phyloP scores from a whole-genome alignment of 2,888 invertebrate species.

The Microctonus hyperodae region DNA sequence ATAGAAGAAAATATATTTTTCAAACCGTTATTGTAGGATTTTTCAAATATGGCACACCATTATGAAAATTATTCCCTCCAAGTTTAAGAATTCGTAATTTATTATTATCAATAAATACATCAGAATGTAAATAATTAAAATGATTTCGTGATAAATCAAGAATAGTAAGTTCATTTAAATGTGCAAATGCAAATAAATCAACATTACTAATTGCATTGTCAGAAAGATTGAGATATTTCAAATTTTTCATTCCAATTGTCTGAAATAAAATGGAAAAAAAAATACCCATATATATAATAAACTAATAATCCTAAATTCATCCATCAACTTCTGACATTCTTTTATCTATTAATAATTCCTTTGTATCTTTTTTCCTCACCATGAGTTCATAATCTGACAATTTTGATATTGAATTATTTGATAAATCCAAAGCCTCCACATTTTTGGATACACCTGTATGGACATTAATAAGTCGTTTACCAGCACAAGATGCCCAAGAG shows the following conservation, averaged over 20 bases:
- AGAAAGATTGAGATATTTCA: constrained; percentile 61
- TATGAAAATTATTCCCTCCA: constrained; percentile 56
- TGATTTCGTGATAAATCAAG: constrained; percentile 64
- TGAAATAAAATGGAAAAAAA: constrained; percentile 37
- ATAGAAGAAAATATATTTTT: background rate
- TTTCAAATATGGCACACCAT: constrained; percentile 49
- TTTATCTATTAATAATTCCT: background rate
- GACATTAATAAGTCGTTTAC: constrained; percentile 52
- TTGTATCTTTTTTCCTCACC: constrained; percentile 41
- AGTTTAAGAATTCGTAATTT: constrained; percentile 54
- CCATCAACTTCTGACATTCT: background rate
- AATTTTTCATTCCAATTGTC: constrained; percentile 53
- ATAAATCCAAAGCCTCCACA: constrained; percentile 57
- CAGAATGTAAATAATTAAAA: constrained; percentile 59
- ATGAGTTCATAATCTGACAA: constrained; percentile 50
- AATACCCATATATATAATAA: too few relatives aligned
- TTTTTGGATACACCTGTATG: constrained; percentile 48
- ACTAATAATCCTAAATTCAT: too few relatives aligned
- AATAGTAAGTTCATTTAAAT: constrained; percentile 61
- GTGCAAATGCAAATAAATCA: constrained; percentile 62
- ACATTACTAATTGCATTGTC: constrained; percentile 63
- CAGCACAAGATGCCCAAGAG: constrained; percentile 51
- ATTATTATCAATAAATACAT: constrained; percentile 58
- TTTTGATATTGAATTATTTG: constrained; percentile 55
- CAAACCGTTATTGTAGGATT: constrained; percentile 51